Evolutionary conservation across 2,797 vertebrate genomes (phyloP), one percentile per base, ranked within the genome.

Genomic region (Danio choprae): DNA sequence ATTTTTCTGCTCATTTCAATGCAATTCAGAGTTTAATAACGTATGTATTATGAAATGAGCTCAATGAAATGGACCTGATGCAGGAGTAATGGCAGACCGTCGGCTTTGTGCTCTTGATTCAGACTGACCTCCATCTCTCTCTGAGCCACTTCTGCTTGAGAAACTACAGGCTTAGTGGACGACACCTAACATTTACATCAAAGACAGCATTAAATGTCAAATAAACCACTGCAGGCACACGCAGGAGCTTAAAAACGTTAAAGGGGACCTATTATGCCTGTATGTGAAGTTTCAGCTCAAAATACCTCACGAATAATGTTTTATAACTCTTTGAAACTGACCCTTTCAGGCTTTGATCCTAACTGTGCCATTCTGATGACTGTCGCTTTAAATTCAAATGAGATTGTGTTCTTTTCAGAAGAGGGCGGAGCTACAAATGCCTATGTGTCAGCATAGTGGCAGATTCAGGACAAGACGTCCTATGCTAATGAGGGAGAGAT

Each of bases 81-180:
- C 79, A 92, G 87, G 12, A 93, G 88, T 41, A 88, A 88, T 67
- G 91, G 89, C 62, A 92, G 83, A 58, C 84, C 91, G 7, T 92
- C 89, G 4, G 75, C 44, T 0, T 84, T 87, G 81, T 87, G 88
- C 69, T 90, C 92, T 11, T 84, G 87, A 79, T 83, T 91, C 80
- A 91, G 60, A 83, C 94, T 95, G 87, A 92, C 95, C 80, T 95
- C 93, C 86, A 91, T 82, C 90, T 95, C 96, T 89, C 87, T 93
- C 89, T 95, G 92, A 89, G 93, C 3, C 85, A 91, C 83, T 79
- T 92, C 89, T 51, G 90, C 89, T 81, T 88, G 89, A 87, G 95
- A 89, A 83, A 82, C 88, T 88, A 94, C 77, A 4, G 89, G 84
- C 58, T 91, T 88, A 46, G 88, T 81, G 82, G 85, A 85, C 0